phyloP scores from a whole-genome alignment of 2,888 invertebrate genomes.

The Ellobium chinense region DNA sequence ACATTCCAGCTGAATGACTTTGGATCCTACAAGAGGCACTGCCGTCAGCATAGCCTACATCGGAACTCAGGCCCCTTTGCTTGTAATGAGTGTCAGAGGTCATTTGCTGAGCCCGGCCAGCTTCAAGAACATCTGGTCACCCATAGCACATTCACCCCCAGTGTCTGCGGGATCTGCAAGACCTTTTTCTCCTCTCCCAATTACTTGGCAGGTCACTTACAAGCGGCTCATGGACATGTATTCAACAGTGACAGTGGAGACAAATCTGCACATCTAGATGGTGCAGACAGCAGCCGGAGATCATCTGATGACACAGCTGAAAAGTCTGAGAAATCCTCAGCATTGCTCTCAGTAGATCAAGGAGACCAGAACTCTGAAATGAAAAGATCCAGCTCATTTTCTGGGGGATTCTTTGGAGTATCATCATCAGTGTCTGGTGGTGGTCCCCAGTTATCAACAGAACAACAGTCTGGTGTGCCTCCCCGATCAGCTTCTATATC shows the following conservation, averaged over 20 bases:
- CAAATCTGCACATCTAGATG: background rate
- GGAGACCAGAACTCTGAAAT: background rate
- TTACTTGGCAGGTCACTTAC: slow-evolving; percentile 44
- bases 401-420: background rate
- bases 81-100: slow-evolving; percentile 61
- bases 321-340: background rate
- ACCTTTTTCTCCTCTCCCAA: slow-evolving; percentile 44
- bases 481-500: background rate
- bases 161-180: slow-evolving; percentile 53
- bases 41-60: slow-evolving; percentile 64
- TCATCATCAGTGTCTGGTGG: background rate
- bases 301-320: background rate
- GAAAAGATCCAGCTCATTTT: background rate
- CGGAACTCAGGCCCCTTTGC: slow-evolving; percentile 55
- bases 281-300: background rate
- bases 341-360: background rate
- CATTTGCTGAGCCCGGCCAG: slow-evolving; percentile 57
- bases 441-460: background rate
- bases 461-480: background rate
- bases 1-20: slow-evolving; percentile 74
- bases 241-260: background rate
- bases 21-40: slow-evolving; percentile 74
- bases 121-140: slow-evolving; percentile 56
- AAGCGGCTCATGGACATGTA: slow-evolving; percentile 43
- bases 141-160: slow-evolving; percentile 39